These are phyloP conservation scores for Rhabdophis nuchalis DNA, from an alignment of 2,797 vertebrate species.

Conservation along the genomic window DNA sequence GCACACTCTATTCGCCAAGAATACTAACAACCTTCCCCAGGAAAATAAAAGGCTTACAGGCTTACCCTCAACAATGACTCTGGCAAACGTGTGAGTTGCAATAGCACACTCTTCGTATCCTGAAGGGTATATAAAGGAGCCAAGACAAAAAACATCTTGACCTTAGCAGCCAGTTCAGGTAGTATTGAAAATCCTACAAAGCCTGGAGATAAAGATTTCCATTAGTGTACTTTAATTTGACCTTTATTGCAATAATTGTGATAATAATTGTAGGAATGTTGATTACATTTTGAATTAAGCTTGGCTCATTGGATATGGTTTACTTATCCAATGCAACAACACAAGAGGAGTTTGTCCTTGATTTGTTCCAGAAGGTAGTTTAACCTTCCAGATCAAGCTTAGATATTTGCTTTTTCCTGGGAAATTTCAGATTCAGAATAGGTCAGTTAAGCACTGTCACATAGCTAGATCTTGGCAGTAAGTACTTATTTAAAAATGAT, in stretches of 20 bases:
- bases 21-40: neutral
- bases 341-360: neutral
- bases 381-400: neutral
- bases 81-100: slow-evolving; percentile 4
- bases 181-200: slow-evolving; percentile 42
- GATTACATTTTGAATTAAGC: neutral
- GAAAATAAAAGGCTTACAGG: neutral
- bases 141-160: slow-evolving; percentile 55
- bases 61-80: neutral
- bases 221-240: neutral
- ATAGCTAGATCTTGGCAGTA: neutral
- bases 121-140: slow-evolving; percentile 75
- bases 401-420: neutral
- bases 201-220: neutral
- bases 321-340: neutral
- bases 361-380: neutral
- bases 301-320: neutral
- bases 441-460: neutral
- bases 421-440: neutral
- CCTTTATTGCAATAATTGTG: neutral
- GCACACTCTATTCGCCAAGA: neutral
- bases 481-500: neutral
- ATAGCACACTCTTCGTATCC: slow-evolving; percentile 59
- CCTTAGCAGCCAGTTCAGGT: slow-evolving; percentile 76
- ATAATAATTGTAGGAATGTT: neutral